A percentile compares a stretch with the other conserved stretches of the same genome.
Conservation (phyloP, 2,888 invertebrate species). For the Chymomyza procnemis region DNA sequence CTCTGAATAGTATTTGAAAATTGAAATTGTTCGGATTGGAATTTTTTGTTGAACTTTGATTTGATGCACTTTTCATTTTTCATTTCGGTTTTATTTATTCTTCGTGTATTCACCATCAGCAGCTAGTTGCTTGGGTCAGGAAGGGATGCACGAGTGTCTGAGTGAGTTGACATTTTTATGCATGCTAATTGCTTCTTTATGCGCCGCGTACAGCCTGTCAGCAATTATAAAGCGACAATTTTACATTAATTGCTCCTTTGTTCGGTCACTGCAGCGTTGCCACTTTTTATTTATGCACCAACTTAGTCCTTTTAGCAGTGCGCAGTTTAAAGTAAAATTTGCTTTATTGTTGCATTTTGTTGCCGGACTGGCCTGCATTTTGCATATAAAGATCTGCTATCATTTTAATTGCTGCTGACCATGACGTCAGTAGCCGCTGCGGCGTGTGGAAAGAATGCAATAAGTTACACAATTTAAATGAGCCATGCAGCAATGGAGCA, state of each 20-base stretch:
- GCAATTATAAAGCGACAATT: constrained; percentile 75
- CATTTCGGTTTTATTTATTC: constrained; percentile 35
- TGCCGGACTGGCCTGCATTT: background rate
- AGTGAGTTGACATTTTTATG: constrained; percentile 64
- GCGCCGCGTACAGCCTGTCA: constrained; percentile 60
- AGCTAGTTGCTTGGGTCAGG: background rate
- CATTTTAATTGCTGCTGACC: constrained; percentile 57
- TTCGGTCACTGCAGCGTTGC: constrained; percentile 33
- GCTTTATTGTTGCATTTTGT: background rate
- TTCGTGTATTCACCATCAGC: background rate
- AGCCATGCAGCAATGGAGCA: background rate
- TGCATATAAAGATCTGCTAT: constrained; percentile 17
- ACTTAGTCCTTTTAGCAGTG: background rate
- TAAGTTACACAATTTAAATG: background rate
- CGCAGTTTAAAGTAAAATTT: background rate
- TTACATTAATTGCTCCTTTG: constrained; percentile 75
- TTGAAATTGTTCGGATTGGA: constrained; percentile 47
- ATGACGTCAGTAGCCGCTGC: background rate
- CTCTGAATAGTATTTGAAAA: constrained; percentile 3
- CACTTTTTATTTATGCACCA: constrained; percentile 22
- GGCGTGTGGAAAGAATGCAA: background rate
- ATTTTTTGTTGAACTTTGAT: constrained; percentile 25
- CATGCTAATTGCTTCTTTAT: constrained; percentile 76
- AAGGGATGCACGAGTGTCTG: background rate
- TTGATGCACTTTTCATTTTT: constrained; percentile 30